phyloP scores from a whole-genome alignment of 2,888 invertebrate genomes.

The Phengaris arion region DNA sequence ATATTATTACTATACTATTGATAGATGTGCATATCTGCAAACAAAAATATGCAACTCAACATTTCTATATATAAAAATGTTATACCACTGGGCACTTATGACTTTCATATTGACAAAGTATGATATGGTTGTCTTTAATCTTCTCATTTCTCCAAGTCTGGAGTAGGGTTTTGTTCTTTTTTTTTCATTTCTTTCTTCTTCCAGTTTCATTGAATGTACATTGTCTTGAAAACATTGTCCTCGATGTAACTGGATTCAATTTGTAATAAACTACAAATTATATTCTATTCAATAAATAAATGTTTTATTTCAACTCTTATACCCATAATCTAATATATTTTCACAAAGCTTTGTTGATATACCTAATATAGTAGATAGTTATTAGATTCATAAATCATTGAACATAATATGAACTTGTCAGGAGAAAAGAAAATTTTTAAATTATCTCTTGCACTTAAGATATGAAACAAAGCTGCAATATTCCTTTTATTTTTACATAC shows the following conservation, averaged over 20 bases:
- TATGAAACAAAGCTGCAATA: too few species aligned
- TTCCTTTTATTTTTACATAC: too few species aligned
- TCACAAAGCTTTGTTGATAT: too few species aligned
- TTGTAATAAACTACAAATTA: slow-evolving; percentile 67
- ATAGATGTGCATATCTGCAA: slow-evolving; percentile 67
- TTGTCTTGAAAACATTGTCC: slow-evolving; percentile 73
- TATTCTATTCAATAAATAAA: slow-evolving; percentile 66
- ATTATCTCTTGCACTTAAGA: too few species aligned
- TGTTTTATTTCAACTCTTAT: slow-evolving; percentile 53
- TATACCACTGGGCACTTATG: slow-evolving; percentile 57
- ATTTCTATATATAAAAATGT: slow-evolving; percentile 68
- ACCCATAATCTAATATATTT: not conserved
- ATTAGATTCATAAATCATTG: too few species aligned
- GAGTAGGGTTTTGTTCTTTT: slow-evolving; percentile 72
- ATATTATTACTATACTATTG: slow-evolving; percentile 44
- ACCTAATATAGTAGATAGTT: too few species aligned
- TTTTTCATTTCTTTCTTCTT: slow-evolving; percentile 57
- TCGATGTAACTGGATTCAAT: slow-evolving; percentile 63
- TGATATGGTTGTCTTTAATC: slow-evolving; percentile 66
- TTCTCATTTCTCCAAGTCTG: slow-evolving; percentile 62
- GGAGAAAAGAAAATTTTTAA: too few species aligned
- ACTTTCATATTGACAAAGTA: slow-evolving; percentile 74
- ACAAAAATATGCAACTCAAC: slow-evolving; percentile 77
- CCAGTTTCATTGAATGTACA: slow-evolving; percentile 66
- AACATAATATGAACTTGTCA: too few species aligned